Evolutionary conservation across 2,113 vertebrate species (phyloP).

Genomic region (Callithrix jacchus): DNA sequence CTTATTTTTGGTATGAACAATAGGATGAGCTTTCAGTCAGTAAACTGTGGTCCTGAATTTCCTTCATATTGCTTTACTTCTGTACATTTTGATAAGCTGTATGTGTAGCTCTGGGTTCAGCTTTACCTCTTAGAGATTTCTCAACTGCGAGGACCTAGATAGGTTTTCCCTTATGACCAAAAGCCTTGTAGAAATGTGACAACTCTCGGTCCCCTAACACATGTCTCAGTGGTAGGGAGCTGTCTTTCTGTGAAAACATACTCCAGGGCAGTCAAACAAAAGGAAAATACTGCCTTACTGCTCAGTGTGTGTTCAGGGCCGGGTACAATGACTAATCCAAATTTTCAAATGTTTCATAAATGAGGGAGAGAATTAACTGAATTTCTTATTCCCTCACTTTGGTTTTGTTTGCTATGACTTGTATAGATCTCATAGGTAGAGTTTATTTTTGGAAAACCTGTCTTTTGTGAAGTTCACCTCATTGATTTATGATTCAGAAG

Average conservation of each 20-base stretch:
- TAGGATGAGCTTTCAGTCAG: neutral
- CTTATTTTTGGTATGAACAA: neutral
- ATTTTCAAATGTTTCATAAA: neutral
- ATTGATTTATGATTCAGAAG: neutral
- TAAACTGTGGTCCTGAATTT: conserved; percentile 25
- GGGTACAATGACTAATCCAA: neutral
- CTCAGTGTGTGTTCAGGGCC: neutral
- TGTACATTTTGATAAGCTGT: neutral
- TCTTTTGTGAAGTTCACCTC: neutral
- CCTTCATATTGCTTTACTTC: conserved; percentile 28
- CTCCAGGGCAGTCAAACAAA: too few relatives aligned
- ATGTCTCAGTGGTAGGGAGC: too few relatives aligned
- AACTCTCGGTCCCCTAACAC: too few relatives aligned
- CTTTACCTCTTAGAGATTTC: conserved; percentile 38
- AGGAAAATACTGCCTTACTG: neutral
- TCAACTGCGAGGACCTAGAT: too few relatives aligned
- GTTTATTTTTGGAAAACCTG: neutral
- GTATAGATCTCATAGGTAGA: neutral
- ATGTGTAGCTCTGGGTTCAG: neutral
- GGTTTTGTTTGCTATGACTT: conserved; percentile 6
- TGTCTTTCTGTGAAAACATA: too few relatives aligned
- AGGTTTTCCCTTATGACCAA: too few relatives aligned
- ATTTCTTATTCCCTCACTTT: conserved; percentile 13
- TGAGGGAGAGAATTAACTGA: neutral
- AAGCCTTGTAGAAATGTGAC: too few relatives aligned